Base-by-base conservation (phyloP, 2,113 vertebrate genomes). In the Scatophagus argus region DNA sequence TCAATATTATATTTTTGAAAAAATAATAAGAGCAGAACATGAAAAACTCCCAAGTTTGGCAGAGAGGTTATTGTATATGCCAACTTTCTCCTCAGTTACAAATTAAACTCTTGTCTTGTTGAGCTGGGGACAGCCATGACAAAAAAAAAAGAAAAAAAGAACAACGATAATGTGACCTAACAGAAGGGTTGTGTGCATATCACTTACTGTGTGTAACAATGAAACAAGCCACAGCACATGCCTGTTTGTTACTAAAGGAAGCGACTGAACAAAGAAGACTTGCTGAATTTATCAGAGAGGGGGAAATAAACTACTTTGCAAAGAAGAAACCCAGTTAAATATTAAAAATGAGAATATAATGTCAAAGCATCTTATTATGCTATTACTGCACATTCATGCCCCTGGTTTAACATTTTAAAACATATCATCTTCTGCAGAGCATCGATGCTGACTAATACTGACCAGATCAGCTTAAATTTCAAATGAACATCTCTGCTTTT, bases 361-460 rank as follows among this genome's bases (percentile, higher is more conserved):
- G 5, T 74, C 27, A 52, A 32, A 32, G 8, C 17, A 19, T 19
- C 39, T 70, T 17, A 11, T 19, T 44, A 29, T 9, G 39, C 39
- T 34, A 21, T 55, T 13, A 23, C 23, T 32, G 61, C 27, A 43
- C 17, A 58, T 5, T 27, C 6, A 5, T 14, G 14, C 59, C 47
- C 69, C 8, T 19, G 14, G 9, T 38, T 49, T 36, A 21, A 60
- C 54, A 63, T 11, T 19, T 29, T 5, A 46, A 78, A 64, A 56
- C 7, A 84, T 58, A 46, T 32, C 34, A 44, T 62, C 41, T 36
- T 31, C 62, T 1, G 0, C 39, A 59, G 56, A 64, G 66, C 3
- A 16, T 84, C 61, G 43, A 3, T 25, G 77, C 59, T 67, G 77
- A 85, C 51, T 68, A 69, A 84, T 61, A 60, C 44, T 77, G 62